A percentile compares a stretch with the other conserved stretches of the same genome.
phyloP scores from a whole-genome alignment of 35 echinoderm and acorn worm genomes.

The Lytechinus variegatus region DNA sequence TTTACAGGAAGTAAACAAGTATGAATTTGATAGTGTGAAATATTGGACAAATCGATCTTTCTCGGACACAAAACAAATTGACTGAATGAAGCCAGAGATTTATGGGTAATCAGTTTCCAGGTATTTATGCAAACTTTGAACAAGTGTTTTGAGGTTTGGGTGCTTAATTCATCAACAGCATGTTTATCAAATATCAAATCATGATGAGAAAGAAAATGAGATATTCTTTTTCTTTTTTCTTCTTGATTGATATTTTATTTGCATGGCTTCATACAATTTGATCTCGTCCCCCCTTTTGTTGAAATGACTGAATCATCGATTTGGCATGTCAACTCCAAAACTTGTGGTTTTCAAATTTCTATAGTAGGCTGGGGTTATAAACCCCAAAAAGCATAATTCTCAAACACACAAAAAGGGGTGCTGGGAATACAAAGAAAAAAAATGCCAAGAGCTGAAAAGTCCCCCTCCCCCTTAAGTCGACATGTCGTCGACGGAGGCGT shows the following conservation, averaged over 20 bases:
- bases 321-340: constrained; percentile 12
- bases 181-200: constrained; percentile 3
- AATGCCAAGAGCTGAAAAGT: constrained; percentile 1
- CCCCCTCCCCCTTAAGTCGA: background rate
- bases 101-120: constrained; percentile 7
- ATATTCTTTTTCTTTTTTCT: background rate
- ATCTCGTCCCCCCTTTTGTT: constrained; percentile 32
- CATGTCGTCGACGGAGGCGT: background rate
- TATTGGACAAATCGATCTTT: background rate
- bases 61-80: background rate
- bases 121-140: background rate
- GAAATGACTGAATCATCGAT: constrained; percentile 23
- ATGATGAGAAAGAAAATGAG: background rate
- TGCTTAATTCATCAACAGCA: constrained; percentile 1
- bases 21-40: background rate
- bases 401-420: background rate
- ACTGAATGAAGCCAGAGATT: background rate
- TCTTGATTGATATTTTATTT: background rate
- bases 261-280: constrained; percentile 23
- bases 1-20: constrained; percentile 2
- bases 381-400: background rate
- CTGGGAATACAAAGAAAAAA: constrained; percentile 13
- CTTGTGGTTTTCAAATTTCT: constrained; percentile 25
- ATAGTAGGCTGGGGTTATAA: constrained; percentile 36
- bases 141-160: constrained; percentile 34